Base-by-base conservation (phyloP, 2,888 invertebrate species). In the Mesorhabditis belari region DNA sequence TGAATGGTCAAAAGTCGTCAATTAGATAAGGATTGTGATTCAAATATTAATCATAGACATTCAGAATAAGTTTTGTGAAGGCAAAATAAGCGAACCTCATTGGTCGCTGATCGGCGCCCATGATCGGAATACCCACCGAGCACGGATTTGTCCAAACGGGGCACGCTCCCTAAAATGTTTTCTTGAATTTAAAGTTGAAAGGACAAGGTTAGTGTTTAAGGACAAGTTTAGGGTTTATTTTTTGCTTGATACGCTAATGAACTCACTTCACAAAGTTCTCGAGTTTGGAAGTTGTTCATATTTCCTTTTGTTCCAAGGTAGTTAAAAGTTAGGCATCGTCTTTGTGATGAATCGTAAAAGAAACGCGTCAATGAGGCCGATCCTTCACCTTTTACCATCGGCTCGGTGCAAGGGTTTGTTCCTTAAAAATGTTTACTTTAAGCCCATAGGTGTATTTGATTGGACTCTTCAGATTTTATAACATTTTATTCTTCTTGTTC, bases 131-230 rank as follows among this genome's bases (percentile, higher is more conserved):
- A 0, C 77, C 77, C 19, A 65, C 61, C 3, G 72, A 65, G 54
- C 78, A 78, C 17, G 77, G 77, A 54, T 77, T 77, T 19, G 69
- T 55, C 77, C 77, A 77, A 9, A 76, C 73, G 9, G 77, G 76
- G 27, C 77, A 77, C 2, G 66, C 60, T 23, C 55, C 56, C 71
- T 75, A 56, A 9, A 67, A 54, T n/a, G 6, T 4, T n/a, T 5
- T 17, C 21, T n/a, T n/a, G n/a, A n/a, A n/a, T n/a, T n/a, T n/a
- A n/a, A n/a, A n/a, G n/a, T n/a, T n/a, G n/a, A n/a, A n/a, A n/a
- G n/a, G n/a, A n/a, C n/a, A n/a, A n/a, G n/a, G n/a, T n/a, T n/a
- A n/a, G n/a, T n/a, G n/a, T n/a, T n/a, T n/a, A n/a, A n/a, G n/a
- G n/a, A n/a, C n/a, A n/a, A n/a, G n/a, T n/a, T n/a, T n/a, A n/a